Conservation (phyloP, 2,113 vertebrate genomes). For the Petroica traversi region DNA sequence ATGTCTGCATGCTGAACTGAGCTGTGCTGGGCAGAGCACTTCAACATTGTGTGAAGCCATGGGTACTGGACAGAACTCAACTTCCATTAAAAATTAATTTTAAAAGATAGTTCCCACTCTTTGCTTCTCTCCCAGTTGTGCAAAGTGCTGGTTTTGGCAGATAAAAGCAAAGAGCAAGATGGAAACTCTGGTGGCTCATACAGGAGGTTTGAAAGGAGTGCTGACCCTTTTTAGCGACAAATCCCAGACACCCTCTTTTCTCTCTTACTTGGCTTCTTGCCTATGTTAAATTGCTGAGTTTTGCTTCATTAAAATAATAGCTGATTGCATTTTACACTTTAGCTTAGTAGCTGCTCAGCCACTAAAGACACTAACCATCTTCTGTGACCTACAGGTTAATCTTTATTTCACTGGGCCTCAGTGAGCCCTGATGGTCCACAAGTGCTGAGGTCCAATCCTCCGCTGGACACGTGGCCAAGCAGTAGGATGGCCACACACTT, state of each 20-base stretch:
- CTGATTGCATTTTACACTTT: constrained; percentile 35
- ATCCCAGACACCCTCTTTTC: background rate
- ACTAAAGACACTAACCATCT: background rate
- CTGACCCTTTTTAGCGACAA: background rate
- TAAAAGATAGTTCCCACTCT: background rate
- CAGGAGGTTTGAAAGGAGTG: background rate
- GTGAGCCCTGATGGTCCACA: background rate
- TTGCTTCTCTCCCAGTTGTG: background rate
- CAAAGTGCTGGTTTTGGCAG: background rate
- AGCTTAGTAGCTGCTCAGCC: background rate
- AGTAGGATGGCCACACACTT: background rate
- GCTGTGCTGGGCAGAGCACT: background rate
- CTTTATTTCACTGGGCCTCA: background rate
- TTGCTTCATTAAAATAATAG: constrained; percentile 53
- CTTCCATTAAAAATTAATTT: background rate
- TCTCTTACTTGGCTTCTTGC: background rate
- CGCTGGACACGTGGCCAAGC: background rate
- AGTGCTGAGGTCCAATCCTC: background rate
- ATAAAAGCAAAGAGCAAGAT: background rate
- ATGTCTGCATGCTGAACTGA: background rate
- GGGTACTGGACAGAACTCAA: background rate
- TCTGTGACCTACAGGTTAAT: background rate
- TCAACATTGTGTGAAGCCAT: background rate
- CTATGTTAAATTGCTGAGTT: constrained; percentile 14
- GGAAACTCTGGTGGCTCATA: background rate